Conservation (phyloP, 2,113 vertebrate genomes). For the Hippolais icterina region DNA sequence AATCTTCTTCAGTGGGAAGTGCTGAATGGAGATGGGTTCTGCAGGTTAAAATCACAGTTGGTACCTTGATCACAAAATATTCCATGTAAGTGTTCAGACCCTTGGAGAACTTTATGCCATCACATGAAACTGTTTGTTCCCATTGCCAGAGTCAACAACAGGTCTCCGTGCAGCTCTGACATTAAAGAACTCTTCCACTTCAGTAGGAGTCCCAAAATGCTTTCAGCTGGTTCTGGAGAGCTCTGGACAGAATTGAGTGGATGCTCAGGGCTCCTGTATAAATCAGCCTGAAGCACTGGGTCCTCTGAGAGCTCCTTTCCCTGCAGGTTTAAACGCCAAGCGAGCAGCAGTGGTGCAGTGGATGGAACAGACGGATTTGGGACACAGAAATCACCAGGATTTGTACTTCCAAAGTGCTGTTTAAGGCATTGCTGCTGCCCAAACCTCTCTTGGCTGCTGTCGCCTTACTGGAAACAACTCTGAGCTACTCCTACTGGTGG, state of each 20-base stretch:
- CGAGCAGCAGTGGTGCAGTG: not conserved
- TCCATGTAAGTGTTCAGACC: not conserved
- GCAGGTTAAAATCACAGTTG: not conserved
- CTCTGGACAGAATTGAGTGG: not conserved
- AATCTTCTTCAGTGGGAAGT: not conserved
- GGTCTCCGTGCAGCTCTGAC: not conserved
- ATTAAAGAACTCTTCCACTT: not conserved
- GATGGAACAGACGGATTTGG: not conserved
- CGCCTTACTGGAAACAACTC: not conserved
- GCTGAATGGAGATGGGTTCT: not conserved
- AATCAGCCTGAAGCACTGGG: not conserved
- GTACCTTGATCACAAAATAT: not conserved
- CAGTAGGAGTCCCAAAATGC: not conserved
- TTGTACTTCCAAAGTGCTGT: not conserved
- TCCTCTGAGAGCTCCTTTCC: not conserved
- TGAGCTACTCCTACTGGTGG: not conserved
- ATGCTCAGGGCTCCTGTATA: not conserved
- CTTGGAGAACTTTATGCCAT: not conserved
- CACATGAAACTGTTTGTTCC: not conserved
- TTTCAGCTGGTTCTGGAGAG: not conserved
- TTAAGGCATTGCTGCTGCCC: not conserved
- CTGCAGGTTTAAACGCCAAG: not conserved
- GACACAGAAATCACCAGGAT: not conserved
- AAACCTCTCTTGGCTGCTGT: not conserved
- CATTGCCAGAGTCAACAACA: not conserved